Conservation (phyloP, 2,797 vertebrate genomes). For the Adelosebastes latens region DNA sequence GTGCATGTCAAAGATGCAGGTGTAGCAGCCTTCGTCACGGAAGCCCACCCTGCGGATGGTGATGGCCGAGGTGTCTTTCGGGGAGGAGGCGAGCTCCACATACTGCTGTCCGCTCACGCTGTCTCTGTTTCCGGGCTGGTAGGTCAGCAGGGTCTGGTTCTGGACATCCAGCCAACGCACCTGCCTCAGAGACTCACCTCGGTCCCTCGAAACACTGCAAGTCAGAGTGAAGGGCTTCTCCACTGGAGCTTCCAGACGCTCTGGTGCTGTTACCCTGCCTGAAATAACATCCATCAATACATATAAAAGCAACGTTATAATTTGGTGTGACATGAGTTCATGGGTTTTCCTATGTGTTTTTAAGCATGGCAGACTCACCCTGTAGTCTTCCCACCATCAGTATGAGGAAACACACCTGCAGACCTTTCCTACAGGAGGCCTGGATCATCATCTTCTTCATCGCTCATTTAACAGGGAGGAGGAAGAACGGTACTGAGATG, state of each 20-base stretch:
- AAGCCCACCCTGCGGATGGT: constrained; percentile 80
- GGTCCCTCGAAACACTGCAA: constrained; percentile 72
- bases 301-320: background rate
- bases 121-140: constrained; percentile 72
- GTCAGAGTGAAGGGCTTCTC: constrained; percentile 80
- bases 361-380: constrained; percentile 61
- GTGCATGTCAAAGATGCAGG: constrained; percentile 82
- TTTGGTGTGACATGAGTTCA: background rate
- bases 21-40: constrained; percentile 85
- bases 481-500: background rate
- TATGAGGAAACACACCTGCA: constrained; percentile 77
- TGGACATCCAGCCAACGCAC: constrained; percentile 82
- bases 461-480: constrained; percentile 48
- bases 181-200: constrained; percentile 72
- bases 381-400: constrained; percentile 70
- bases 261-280: constrained; percentile 79
- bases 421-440: constrained; percentile 58
- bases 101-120: constrained; percentile 82
- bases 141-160: constrained; percentile 81
- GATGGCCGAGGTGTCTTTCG: constrained; percentile 75
- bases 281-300: constrained; percentile 20
- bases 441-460: constrained; percentile 71
- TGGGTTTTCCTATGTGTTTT: background rate
- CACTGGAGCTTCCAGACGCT: constrained; percentile 70
- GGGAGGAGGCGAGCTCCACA: constrained; percentile 75